phyloP scores from a whole-genome alignment of 2,888 invertebrate species.

The Pollenia griseotomentosa region DNA sequence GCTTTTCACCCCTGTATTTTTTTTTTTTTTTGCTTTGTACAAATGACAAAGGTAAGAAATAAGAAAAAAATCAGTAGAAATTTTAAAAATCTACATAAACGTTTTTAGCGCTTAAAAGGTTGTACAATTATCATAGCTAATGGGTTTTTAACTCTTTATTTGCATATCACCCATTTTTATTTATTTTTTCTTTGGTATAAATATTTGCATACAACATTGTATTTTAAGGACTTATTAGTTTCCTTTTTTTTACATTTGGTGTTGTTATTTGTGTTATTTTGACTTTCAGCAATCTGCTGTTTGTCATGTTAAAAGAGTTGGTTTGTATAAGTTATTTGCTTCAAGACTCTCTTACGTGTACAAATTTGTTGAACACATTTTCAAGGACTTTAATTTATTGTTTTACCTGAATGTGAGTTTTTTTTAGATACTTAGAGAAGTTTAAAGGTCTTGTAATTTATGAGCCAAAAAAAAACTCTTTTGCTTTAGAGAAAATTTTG shows the following conservation, averaged over 20 bases:
- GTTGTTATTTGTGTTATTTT: conserved; percentile 15
- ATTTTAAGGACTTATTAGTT: conserved; percentile 23
- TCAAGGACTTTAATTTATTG: conserved; percentile 14
- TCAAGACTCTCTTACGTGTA: not conserved
- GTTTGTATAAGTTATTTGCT: not conserved
- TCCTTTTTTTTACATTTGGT: not conserved
- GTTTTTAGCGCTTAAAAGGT: conserved; percentile 24
- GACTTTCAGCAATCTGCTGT: conserved; percentile 30
- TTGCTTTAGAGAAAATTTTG: too few relatives aligned
- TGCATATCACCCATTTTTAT: conserved; percentile 62
- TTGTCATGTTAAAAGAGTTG: conserved; percentile 7
- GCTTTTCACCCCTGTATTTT: not conserved
- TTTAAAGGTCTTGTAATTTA: too few relatives aligned
- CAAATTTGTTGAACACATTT: conserved; percentile 1
- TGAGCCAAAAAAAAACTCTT: too few relatives aligned
- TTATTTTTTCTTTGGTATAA: not conserved
- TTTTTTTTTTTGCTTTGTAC: conserved; percentile 7
- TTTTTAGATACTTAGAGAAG: too few relatives aligned
- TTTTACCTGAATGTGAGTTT: not conserved
- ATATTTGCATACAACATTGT: conserved; percentile 1
- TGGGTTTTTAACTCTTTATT: conserved; percentile 74
- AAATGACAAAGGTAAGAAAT: too few relatives aligned
- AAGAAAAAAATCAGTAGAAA: not conserved
- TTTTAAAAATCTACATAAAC: conserved; percentile 48
- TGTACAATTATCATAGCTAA: conserved; percentile 73